These are phyloP conservation scores for Autographa gamma DNA, from an alignment of 2,888 invertebrate genomes.

Conservation along the genomic window DNA sequence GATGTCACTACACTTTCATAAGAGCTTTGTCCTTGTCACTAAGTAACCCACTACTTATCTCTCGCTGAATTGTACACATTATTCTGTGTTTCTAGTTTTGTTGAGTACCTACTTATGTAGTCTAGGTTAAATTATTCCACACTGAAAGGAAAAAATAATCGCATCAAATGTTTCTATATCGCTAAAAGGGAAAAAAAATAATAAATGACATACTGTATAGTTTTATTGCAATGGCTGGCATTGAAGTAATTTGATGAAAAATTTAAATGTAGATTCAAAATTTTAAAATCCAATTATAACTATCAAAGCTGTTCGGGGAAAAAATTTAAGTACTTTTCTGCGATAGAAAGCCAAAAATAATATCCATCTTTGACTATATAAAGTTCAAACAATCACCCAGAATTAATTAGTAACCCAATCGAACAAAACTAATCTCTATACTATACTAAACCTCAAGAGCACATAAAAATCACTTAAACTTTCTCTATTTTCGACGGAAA, in stretches of 20 bases:
- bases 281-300: background rate
- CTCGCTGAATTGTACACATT: background rate
- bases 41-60: background rate
- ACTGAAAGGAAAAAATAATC: background rate
- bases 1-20: constrained; percentile 2
- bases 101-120: background rate
- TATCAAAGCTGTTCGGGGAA: background rate
- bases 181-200: too few relatives aligned
- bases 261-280: too few relatives aligned
- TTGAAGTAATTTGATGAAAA: too few relatives aligned
- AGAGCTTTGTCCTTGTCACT: constrained; percentile 1
- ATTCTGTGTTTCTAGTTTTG: background rate
- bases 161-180: too few relatives aligned
- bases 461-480: constrained; percentile 26
- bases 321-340: background rate
- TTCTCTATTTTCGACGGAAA: constrained; percentile 18
- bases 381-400: constrained; percentile 1
- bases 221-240: too few relatives aligned
- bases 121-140: background rate
- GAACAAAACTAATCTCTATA: background rate
- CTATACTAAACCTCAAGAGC: constrained; percentile 7
- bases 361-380: background rate
- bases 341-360: background rate
- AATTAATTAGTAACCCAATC: constrained; percentile 4
- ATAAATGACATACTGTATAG: too few relatives aligned